Base-by-base conservation (phyloP, 1,140 invertebrate genomes). In the Zaprionus inermis region DNA sequence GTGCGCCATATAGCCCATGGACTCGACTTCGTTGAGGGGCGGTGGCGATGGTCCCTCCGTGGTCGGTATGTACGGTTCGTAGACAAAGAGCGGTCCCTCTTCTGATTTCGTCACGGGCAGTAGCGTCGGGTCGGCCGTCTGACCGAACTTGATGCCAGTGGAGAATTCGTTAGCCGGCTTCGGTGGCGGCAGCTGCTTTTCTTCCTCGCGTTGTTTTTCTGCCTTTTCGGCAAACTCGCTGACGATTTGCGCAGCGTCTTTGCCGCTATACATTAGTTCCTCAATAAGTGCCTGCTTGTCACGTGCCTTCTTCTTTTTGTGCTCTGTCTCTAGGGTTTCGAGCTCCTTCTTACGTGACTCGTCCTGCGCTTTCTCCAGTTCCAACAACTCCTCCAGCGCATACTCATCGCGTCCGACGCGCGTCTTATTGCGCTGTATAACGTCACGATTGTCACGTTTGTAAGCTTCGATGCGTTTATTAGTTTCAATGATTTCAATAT, bases 391-490 rank as follows among this genome's bases (percentile, higher is more conserved):
- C 84, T 98, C 97, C 44, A 99, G 91, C 85, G 98, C 97, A 78
- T 77, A 89, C 38, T 92, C 91, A 11, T 92, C 91, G 34, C 90
- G 84, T 60, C 95, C 95, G 16, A 96, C 91, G 91, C 95, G 95
- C 1, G 94, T 94, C 92, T 96, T 97, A 92, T 98, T 99, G 81
- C 97, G 98, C 76, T 96, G 94, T 69, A 99, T 99, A 58, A 95
- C 92, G 46, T 99, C 98, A 74, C 96, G 96, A 92, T 99, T 98
- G 76, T 98, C 97, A 72, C 96, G 97, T 92, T 98, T 98, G 92
- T 99, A 99, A 71, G 97, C 95, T 82, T 99, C 98, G 78, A 99
- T 98, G 89, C 94, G 95, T 90, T 96, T 97, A 91, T 98, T 98
- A 1, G 97, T 99, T 74, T 96, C 95, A 38, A 97, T 94, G 16